Percentiles rank a stretch among this genome's conserved stretches.
These are phyloP conservation scores for Hippolais icterina DNA, from an alignment of 2,113 vertebrate species.

Conservation along the genomic window DNA sequence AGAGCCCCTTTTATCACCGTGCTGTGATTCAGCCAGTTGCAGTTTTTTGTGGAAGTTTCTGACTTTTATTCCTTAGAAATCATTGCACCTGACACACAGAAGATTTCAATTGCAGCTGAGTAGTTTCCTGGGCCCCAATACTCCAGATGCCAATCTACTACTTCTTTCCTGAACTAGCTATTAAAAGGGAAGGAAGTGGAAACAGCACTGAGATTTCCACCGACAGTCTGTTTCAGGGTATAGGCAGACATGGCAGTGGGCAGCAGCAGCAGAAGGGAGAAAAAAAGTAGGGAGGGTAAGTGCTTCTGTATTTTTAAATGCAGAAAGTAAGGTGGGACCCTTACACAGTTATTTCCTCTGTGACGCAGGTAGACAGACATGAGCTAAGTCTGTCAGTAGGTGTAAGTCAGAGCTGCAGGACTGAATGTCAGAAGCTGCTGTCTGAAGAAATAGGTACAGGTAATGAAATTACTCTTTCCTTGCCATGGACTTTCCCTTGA, in stretches of 20 bases:
- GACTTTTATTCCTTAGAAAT: not conserved
- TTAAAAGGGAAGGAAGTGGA: not conserved
- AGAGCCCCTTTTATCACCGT: not conserved
- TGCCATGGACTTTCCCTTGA: not conserved
- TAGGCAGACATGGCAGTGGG: not conserved
- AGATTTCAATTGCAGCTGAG: slow-evolving; percentile 30
- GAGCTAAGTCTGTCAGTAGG: not conserved
- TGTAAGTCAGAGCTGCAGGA: not conserved
- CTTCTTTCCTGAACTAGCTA: not conserved
- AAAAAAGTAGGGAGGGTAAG: not conserved
- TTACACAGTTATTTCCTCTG: not conserved
- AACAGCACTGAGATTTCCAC: not conserved
- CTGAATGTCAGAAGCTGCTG: not conserved
- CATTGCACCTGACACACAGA: not conserved
- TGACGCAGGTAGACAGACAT: not conserved
- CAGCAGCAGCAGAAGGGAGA: not conserved
- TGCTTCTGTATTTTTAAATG: not conserved
- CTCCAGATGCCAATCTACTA: slow-evolving; percentile 32
- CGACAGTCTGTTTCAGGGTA: not conserved
- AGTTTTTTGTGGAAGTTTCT: not conserved
- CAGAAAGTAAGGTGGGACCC: not conserved
- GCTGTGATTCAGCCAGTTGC: not conserved
- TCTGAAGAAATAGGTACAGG: not conserved
- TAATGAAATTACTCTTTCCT: not conserved
- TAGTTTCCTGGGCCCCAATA: not conserved